These are phyloP conservation scores for Hemithea aestivaria DNA, from an alignment of 2,888 invertebrate species.

Conservation along the genomic window DNA sequence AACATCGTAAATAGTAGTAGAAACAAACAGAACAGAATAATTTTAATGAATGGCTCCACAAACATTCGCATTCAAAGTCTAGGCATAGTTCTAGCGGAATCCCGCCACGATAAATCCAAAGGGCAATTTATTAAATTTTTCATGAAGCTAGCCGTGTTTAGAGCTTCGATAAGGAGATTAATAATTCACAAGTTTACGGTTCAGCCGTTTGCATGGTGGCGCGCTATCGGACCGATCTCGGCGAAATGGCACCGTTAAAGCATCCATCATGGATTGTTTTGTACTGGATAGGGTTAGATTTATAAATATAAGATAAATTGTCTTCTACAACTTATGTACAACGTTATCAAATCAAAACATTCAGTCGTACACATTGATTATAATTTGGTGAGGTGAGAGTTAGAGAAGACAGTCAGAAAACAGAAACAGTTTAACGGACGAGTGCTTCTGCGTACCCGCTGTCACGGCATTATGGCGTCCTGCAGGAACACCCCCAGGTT, in stretches of 20 bases:
- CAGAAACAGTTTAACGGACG: too few relatives aligned
- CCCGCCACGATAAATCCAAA: constrained; percentile 49
- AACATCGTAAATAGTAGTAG: too few relatives aligned
- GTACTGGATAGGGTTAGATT: constrained; percentile 20
- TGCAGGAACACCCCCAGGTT: too few relatives aligned
- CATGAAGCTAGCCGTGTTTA: constrained; percentile 63
- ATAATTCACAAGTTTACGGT: constrained; percentile 78
- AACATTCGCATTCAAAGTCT: constrained; percentile 37
- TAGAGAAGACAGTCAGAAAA: too few relatives aligned
- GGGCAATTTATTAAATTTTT: constrained; percentile 72
- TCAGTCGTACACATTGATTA: too few relatives aligned
- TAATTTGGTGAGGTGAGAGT: too few relatives aligned
- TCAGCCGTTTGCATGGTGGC: constrained; percentile 68
- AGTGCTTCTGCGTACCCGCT: too few relatives aligned
- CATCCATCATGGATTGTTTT: constrained; percentile 32
- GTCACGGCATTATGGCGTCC: too few relatives aligned
- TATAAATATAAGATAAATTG: too few relatives aligned
- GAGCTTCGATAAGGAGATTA: constrained; percentile 69
- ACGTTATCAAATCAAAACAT: too few relatives aligned
- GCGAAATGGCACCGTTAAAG: constrained; percentile 56
- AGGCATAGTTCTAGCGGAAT: constrained; percentile 28
- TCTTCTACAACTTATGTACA: too few relatives aligned
- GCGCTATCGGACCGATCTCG: constrained; percentile 61
- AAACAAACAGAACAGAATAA: constrained; percentile 27
- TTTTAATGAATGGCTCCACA: constrained; percentile 27